phyloP scores from a whole-genome alignment of 2,888 invertebrate species.

The Aspidapion aeneum region DNA sequence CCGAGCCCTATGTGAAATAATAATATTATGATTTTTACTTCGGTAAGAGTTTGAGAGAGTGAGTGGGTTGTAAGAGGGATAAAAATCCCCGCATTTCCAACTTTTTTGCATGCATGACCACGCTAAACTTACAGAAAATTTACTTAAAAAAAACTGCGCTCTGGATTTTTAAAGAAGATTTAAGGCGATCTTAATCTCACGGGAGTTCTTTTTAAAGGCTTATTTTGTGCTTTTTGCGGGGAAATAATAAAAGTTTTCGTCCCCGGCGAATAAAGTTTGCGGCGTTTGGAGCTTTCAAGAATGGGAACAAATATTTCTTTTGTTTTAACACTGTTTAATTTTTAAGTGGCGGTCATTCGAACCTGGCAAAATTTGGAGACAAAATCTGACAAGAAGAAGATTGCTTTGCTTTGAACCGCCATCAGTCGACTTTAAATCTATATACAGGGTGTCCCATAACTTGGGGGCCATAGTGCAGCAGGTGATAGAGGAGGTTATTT shows the following conservation, averaged over 20 bases:
- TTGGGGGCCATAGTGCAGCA: too few relatives aligned
- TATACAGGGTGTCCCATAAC: too few relatives aligned
- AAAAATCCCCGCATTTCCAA: conserved; percentile 23
- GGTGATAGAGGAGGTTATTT: too few relatives aligned
- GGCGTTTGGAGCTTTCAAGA: not conserved
- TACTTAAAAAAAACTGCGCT: conserved; percentile 36
- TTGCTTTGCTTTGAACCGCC: too few relatives aligned
- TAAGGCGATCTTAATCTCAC: conserved; percentile 42
- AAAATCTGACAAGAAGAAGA: too few relatives aligned
- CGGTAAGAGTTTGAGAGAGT: conserved; percentile 14
- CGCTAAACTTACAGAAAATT: conserved; percentile 34
- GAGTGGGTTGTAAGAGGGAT: conserved; percentile 13
- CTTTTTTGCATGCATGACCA: conserved; percentile 35
- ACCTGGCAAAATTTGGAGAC: too few relatives aligned
- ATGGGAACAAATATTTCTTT: not conserved
- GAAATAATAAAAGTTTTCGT: conserved; percentile 14
- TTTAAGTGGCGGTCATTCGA: too few relatives aligned
- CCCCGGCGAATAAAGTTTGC: not conserved
- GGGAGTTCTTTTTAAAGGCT: conserved; percentile 44
- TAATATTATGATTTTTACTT: conserved; percentile 23
- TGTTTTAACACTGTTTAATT: not conserved
- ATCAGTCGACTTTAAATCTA: too few relatives aligned
- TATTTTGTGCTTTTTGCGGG: conserved; percentile 33
- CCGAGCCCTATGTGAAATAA: conserved; percentile 17
- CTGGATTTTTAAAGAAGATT: conserved; percentile 37